Base-by-base conservation (phyloP, 2,797 vertebrate species). In the Sebastes dallii region DNA sequence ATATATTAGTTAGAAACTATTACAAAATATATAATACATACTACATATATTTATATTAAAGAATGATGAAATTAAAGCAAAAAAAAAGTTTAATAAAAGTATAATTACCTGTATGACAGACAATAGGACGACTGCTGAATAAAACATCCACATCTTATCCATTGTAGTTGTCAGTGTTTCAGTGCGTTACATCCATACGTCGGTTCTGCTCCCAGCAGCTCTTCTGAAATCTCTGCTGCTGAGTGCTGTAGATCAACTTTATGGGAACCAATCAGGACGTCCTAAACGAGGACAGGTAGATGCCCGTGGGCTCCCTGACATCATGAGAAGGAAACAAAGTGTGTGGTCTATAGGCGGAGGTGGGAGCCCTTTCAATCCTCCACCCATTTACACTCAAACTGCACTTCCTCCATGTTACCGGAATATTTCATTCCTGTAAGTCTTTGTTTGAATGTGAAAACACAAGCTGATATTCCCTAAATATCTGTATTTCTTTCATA, bases 211-310 rank as follows among this genome's bases (percentile, higher is more conserved):
- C 69, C 75, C 86, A 80, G 68, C 64, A 75, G 80, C 72, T 90
- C 76, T 50, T 91, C 90, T 96, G 94, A 81, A 89, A 78, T 82
- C 72, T 87, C 84, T 54, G 74, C 72, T 77, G 55, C 71, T 75
- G 59, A 78, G 65, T 1, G 13, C 76, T 75, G 86, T 81, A 94
- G 80, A 94, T 92, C 84, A 91, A 52, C 79, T 61, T 27, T 36
- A 66, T 86, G 86, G 55, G 89, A 92, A 85, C 96, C 96, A 96
- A 96, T 96, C 94, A 95, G 92, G 71, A 69, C 12, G 56, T 82
- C 75, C 36, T 62, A 93, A 95, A 94, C 27, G 84, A 94, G 94
- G 94, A 89, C 94, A 93, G 85, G 84, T 90, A 59, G n/a, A 87
- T 88, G 90, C 94, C 95, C 88, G 55, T 88, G 86, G 95, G 93